A percentile compares a stretch with the other conserved stretches of the same genome.
phyloP scores from a whole-genome alignment of 2,113 vertebrate species.

The Hippocampus abdominalis region DNA sequence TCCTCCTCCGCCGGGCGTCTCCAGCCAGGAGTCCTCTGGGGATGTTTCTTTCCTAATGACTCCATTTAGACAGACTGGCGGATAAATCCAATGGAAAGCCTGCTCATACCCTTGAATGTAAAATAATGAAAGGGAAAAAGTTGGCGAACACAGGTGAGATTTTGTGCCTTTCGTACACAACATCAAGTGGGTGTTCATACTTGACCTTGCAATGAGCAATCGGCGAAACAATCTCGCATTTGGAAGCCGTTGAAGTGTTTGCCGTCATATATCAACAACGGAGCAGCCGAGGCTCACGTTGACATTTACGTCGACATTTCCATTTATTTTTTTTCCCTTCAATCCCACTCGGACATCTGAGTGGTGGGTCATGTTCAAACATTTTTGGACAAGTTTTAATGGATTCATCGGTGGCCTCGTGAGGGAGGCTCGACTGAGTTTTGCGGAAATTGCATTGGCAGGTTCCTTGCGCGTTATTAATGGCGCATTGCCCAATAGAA shows the following conservation, averaged over 20 bases:
- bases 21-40: slow-evolving; percentile 46
- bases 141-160: background rate
- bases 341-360: background rate
- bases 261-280: background rate
- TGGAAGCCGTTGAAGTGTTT: background rate
- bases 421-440: background rate
- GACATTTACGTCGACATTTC: slow-evolving; percentile 5
- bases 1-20: slow-evolving; percentile 59
- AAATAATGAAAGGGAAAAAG: background rate
- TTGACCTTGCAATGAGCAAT: background rate
- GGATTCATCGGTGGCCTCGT: too few relatives aligned
- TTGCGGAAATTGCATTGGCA: background rate
- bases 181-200: background rate
- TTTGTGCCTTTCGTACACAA: background rate
- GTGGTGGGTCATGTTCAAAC: background rate
- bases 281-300: background rate
- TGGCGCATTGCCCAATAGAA: background rate
- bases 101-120: slow-evolving; percentile 30
- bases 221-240: background rate
- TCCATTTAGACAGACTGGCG: slow-evolving; percentile 41
- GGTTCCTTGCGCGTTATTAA: background rate
- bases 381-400: slow-evolving; percentile 1
- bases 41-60: slow-evolving; percentile 41
- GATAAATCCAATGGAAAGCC: slow-evolving; percentile 20
- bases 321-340: background rate